These are phyloP conservation scores for Leucophenga maculata DNA, from an alignment of 2,888 invertebrate genomes.

Conservation along the genomic window DNA sequence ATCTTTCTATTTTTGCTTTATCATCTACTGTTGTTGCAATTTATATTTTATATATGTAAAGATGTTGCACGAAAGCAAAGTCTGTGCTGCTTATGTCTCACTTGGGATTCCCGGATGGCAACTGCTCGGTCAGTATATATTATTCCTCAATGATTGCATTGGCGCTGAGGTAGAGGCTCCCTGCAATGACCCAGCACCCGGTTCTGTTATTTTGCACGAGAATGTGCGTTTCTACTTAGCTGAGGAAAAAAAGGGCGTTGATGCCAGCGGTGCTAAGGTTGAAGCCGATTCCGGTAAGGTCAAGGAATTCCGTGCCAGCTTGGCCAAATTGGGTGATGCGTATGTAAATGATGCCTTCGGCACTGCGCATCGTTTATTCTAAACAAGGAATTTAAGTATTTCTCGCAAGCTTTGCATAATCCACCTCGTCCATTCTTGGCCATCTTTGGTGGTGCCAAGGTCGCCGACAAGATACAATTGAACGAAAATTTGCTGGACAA, in stretches of 20 bases:
- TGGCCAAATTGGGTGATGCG: slow-evolving; percentile 96
- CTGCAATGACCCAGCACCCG: slow-evolving; percentile 89
- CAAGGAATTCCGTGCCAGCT: slow-evolving; percentile 87
- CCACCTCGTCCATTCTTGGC: slow-evolving; percentile 98
- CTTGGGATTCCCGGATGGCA: slow-evolving; percentile 97
- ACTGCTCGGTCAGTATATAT: slow-evolving; percentile 82
- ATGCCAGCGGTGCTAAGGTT: slow-evolving; percentile 90
- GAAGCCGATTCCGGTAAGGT: slow-evolving; percentile 89
- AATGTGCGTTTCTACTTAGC: slow-evolving; percentile 97
- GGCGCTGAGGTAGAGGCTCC: slow-evolving; percentile 92
- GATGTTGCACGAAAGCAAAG: too few species aligned
- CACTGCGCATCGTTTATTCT: slow-evolving; percentile 95
- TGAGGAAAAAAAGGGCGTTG: slow-evolving; percentile 98
- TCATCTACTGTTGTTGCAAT: too few species aligned
- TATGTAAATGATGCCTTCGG: slow-evolving; percentile 99
- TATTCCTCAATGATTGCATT: slow-evolving; percentile 91
- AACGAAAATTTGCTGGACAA: slow-evolving; percentile 98
- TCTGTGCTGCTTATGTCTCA: slow-evolving; percentile 91
- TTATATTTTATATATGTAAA: too few species aligned
- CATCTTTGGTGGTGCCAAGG: slow-evolving; percentile 98
- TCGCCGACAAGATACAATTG: slow-evolving; percentile 97
- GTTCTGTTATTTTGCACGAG: slow-evolving; percentile 93
- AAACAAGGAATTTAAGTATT: slow-evolving; percentile 97
- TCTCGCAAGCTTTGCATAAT: slow-evolving; percentile 96
- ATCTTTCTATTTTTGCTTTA: too few species aligned